Evolutionary conservation across 2,113 vertebrate genomes (phyloP).

Genomic region (Raja brachyura): DNA sequence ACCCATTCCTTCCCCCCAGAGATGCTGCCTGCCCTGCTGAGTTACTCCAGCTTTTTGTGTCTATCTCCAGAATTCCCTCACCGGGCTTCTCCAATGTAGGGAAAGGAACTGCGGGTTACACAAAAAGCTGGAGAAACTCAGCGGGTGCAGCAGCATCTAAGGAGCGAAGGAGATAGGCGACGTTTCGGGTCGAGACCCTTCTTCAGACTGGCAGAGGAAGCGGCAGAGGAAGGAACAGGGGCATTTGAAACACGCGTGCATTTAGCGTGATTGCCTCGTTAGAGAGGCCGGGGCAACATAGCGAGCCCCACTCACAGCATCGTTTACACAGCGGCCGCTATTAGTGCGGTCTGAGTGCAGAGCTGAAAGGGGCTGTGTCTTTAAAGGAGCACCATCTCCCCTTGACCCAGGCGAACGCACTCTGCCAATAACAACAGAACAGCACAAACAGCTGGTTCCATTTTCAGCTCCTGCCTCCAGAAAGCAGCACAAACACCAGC

Average conservation of each 20-base stretch:
- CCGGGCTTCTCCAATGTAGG: neutral
- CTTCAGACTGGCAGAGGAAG: too few species aligned
- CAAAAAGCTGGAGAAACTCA: too few species aligned
- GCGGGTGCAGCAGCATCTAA: too few species aligned
- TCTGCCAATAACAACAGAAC: neutral
- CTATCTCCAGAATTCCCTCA: neutral
- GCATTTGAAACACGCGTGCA: too few species aligned
- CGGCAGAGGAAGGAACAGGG: neutral
- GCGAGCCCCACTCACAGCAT: neutral
- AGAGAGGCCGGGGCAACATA: too few species aligned
- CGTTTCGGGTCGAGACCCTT: too few species aligned
- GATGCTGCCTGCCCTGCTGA: too few species aligned
- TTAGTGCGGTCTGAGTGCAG: neutral
- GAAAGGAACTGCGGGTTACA: too few species aligned
- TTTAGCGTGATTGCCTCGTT: neutral
- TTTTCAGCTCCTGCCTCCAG: neutral
- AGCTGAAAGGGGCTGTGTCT: neutral
- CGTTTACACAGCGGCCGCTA: neutral
- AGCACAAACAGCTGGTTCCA: slow-evolving; percentile 22
- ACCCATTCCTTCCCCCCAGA: too few species aligned
- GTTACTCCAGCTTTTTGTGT: too few species aligned
- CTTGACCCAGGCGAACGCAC: neutral
- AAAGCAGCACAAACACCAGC: slow-evolving; percentile 21
- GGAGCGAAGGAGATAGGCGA: too few species aligned
- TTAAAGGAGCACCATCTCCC: neutral